Conservation (phyloP, 2,113 vertebrate genomes). For the Panthera leo region DNA sequence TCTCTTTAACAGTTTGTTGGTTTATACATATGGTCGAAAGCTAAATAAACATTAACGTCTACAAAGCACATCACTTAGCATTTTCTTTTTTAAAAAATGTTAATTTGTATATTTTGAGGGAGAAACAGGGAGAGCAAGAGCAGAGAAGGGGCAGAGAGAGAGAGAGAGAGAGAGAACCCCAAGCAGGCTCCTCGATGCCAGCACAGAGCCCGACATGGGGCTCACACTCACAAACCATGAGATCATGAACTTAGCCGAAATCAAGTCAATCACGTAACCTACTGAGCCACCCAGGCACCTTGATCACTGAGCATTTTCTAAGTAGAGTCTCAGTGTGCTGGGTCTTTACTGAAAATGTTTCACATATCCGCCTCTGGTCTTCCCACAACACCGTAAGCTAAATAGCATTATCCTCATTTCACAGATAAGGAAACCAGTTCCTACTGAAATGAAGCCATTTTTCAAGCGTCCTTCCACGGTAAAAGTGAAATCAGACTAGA, state of each 20-base stretch:
- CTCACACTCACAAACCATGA: background rate
- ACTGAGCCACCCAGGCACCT: background rate
- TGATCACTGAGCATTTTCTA: background rate
- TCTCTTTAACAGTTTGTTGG: background rate
- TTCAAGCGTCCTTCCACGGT: no score
- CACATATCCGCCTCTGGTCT: background rate
- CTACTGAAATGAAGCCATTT: no score
- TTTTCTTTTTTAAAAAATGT: background rate
- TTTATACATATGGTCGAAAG: background rate
- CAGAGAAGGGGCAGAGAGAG: background rate
- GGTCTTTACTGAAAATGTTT: background rate
- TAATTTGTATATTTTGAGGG: no score
- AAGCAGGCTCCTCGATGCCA: background rate
- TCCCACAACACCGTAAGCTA: background rate
- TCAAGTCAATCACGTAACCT: background rate
- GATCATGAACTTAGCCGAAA: background rate
- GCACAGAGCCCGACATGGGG: fast-evolving
- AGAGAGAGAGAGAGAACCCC: background rate
- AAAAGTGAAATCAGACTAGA: no score
- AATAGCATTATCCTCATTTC: no score
- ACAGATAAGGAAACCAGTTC: no score
- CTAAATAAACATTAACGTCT: background rate
- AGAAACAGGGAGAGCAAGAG: no score
- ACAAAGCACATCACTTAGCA: background rate
- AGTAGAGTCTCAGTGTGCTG: background rate